Evolutionary conservation across 2,888 invertebrate genomes (phyloP).

Genomic region (Molanna angustata): DNA sequence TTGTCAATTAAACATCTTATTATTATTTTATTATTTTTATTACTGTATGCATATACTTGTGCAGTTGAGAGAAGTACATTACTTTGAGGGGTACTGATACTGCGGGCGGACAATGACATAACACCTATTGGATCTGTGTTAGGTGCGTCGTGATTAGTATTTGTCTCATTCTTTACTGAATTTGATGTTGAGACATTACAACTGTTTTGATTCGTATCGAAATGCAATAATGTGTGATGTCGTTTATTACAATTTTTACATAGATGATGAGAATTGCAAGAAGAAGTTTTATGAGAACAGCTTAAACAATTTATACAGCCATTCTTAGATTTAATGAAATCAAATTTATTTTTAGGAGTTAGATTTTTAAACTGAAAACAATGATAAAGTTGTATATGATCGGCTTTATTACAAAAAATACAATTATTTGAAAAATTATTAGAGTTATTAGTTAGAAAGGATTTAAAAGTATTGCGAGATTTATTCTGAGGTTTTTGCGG

Average conservation of each 20-base stretch:
- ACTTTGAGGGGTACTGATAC: not conserved
- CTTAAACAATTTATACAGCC: constrained; percentile 4
- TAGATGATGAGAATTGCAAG: not conserved
- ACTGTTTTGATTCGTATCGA: no score
- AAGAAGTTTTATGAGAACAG: not conserved
- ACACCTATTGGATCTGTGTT: not conserved
- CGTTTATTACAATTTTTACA: constrained; percentile 3
- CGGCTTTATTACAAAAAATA: not conserved
- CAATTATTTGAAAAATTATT: constrained; percentile 2
- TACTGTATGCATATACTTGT: not conserved
- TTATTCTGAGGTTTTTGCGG: no score
- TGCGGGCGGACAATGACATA: not conserved
- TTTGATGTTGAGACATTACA: no score
- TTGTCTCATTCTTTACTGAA: not conserved
- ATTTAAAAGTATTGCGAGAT: not conserved
- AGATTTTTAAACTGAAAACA: constrained; percentile 1
- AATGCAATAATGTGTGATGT: constrained; percentile 2
- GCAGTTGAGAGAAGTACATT: constrained; percentile 1
- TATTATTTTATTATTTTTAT: not conserved
- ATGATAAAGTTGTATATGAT: not conserved
- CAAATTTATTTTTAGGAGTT: not conserved
- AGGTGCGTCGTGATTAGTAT: constrained; percentile 1
- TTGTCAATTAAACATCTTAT: constrained; percentile 4
- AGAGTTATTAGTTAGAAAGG: not conserved
- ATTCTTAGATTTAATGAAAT: constrained; percentile 1